Evolutionary conservation across 1,140 invertebrate genomes (phyloP).

Genomic region (Saccostrea glomerata): DNA sequence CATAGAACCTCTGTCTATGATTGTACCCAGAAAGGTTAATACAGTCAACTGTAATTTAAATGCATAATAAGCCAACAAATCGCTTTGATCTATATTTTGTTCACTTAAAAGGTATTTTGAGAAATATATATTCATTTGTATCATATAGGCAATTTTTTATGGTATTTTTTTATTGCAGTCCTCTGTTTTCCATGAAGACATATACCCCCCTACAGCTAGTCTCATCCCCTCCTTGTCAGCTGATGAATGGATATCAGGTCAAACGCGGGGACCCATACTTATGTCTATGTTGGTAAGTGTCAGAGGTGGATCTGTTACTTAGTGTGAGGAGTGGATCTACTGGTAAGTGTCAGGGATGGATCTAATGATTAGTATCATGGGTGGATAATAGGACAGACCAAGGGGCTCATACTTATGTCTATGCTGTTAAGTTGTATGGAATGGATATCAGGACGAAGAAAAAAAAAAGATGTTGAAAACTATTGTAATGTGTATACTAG

Average conservation of each 20-base stretch:
- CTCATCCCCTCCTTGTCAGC: slow-evolving; percentile 90
- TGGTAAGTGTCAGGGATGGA: no score
- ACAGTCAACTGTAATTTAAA: no score
- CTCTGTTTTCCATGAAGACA: slow-evolving; percentile 90
- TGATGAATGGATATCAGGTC: slow-evolving; percentile 92
- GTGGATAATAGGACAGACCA: slow-evolving; percentile 92
- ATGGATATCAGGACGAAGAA: no score
- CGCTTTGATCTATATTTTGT: no score
- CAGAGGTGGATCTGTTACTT: not conserved
- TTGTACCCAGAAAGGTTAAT: slow-evolving; percentile 90
- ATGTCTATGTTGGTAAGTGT: slow-evolving; percentile 87
- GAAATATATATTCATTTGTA: no score
- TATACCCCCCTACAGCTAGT: slow-evolving; percentile 95
- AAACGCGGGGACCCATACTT: slow-evolving; percentile 89
- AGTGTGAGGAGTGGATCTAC: no score
- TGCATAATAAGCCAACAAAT: no score
- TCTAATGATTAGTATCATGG: slow-evolving; percentile 78
- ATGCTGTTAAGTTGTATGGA: slow-evolving; percentile 81
- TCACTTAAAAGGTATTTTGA: no score
- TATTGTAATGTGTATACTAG: not conserved
- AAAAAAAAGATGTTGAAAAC: not conserved
- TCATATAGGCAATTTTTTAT: no score
- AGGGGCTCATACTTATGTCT: slow-evolving; percentile 89
- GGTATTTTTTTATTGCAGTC: slow-evolving; percentile 80
- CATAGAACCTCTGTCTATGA: slow-evolving; percentile 96